Percentiles rank a stretch among this genome's conserved stretches.
phyloP scores from a whole-genome alignment of 2,113 vertebrate genomes.

The Cyanoliseus patagonus region DNA sequence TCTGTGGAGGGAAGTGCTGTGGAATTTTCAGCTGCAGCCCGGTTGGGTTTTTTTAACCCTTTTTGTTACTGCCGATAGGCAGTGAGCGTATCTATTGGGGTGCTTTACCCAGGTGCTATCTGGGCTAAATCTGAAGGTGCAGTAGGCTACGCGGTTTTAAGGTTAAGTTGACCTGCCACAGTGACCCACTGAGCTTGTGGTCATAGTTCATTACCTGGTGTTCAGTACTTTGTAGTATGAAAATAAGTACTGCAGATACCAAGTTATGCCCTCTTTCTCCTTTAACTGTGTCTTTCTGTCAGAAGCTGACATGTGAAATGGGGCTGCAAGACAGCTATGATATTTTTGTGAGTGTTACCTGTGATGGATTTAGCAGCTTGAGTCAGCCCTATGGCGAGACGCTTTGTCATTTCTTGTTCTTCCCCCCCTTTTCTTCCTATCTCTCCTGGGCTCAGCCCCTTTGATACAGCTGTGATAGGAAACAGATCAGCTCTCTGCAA shows the following conservation, averaged over 20 bases:
- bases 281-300: background rate
- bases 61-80: background rate
- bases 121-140: background rate
- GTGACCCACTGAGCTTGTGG: background rate
- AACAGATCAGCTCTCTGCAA: background rate
- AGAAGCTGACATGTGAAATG: background rate
- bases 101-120: background rate
- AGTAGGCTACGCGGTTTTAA: background rate
- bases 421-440: background rate
- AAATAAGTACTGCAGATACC: background rate
- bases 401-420: slow-evolving; percentile 16
- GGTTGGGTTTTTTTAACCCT: background rate
- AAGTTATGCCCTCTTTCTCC: background rate
- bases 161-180: slow-evolving; percentile 48
- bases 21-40: slow-evolving; percentile 42
- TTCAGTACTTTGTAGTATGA: background rate
- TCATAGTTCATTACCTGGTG: background rate
- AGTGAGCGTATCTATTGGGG: background rate
- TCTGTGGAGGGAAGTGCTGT: slow-evolving; percentile 4
- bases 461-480: background rate
- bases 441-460: background rate
- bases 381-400: background rate
- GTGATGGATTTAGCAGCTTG: background rate
- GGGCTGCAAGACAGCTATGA: background rate
- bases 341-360: background rate